phyloP scores from a whole-genome alignment of 2,797 vertebrate genomes.

The Bovichtus variegatus region DNA sequence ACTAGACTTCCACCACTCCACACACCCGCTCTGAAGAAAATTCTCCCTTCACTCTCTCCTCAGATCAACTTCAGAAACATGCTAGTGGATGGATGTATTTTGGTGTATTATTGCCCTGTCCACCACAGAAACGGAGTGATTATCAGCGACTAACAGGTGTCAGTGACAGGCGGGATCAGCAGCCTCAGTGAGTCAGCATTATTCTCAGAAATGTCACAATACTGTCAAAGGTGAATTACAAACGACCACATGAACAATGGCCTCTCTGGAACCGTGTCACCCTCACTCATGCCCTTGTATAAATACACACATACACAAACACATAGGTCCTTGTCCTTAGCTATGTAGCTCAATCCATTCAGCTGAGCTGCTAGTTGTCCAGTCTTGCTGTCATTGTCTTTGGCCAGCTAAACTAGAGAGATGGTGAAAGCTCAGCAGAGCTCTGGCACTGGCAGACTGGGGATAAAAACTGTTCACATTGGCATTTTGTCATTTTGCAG shows the following conservation, averaged over 20 bases:
- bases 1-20: too few species aligned
- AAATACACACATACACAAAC: slow-evolving; percentile 42
- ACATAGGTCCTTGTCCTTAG: slow-evolving; percentile 30
- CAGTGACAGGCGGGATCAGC: slow-evolving; percentile 34
- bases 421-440: slow-evolving; percentile 41
- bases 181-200: slow-evolving; percentile 64
- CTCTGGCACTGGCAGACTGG: neutral
- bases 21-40: neutral
- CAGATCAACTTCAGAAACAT: neutral
- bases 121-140: slow-evolving; percentile 34
- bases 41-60: neutral
- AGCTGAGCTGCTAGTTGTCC: slow-evolving; percentile 34
- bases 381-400: slow-evolving; percentile 46
- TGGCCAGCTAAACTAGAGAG: neutral
- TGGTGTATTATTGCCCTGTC: slow-evolving; percentile 20
- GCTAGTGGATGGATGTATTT: neutral
- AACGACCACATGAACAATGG: slow-evolving; percentile 58
- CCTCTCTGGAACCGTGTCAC: slow-evolving; percentile 56
- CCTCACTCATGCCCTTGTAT: slow-evolving; percentile 16
- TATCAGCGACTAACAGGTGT: slow-evolving; percentile 55
- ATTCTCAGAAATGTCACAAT: slow-evolving; percentile 54
- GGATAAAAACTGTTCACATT: neutral
- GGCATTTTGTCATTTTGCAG: neutral
- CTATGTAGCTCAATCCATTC: slow-evolving; percentile 42
- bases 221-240: slow-evolving; percentile 66